phyloP scores from a whole-genome alignment of 2,888 invertebrate genomes.

The Melipona bicolor region DNA sequence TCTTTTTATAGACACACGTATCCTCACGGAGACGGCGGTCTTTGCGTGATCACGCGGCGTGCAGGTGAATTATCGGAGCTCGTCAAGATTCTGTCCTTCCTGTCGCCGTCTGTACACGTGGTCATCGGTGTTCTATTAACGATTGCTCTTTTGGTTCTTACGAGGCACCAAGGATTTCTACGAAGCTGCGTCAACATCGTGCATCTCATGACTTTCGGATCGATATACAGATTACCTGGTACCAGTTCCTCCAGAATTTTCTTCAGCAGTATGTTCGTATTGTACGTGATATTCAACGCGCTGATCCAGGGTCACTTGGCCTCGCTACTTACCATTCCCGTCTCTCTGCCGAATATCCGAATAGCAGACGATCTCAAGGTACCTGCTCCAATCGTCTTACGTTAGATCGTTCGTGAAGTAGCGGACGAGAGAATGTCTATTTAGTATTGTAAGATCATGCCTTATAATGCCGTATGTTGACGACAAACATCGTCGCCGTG shows the following conservation, averaged over 20 bases:
- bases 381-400: not conserved
- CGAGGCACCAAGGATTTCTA: slow-evolving; percentile 25
- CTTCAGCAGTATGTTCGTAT: slow-evolving; percentile 42
- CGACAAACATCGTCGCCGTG: no score
- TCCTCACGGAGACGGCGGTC: slow-evolving; percentile 62
- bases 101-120: slow-evolving; percentile 24
- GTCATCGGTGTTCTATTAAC: slow-evolving; percentile 1
- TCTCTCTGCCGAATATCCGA: slow-evolving; percentile 52
- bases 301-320: slow-evolving; percentile 64
- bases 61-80: slow-evolving; percentile 46
- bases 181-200: slow-evolving; percentile 58
- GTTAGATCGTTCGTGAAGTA: not conserved
- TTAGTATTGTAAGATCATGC: no score
- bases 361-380: slow-evolving; percentile 58
- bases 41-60: slow-evolving; percentile 64
- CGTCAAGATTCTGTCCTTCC: slow-evolving; percentile 50
- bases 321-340: slow-evolving; percentile 57
- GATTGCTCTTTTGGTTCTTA: slow-evolving; percentile 36
- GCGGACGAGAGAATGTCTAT: no score
- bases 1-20: slow-evolving; percentile 61
- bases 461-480: no score
- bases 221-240: slow-evolving; percentile 48
- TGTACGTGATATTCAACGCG: slow-evolving; percentile 57
- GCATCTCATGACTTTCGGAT: slow-evolving; percentile 52
- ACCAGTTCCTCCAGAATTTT: slow-evolving; percentile 46